These are phyloP conservation scores for Drosophila sproati DNA, from an alignment of 1,140 invertebrate species.

Conservation along the genomic window DNA sequence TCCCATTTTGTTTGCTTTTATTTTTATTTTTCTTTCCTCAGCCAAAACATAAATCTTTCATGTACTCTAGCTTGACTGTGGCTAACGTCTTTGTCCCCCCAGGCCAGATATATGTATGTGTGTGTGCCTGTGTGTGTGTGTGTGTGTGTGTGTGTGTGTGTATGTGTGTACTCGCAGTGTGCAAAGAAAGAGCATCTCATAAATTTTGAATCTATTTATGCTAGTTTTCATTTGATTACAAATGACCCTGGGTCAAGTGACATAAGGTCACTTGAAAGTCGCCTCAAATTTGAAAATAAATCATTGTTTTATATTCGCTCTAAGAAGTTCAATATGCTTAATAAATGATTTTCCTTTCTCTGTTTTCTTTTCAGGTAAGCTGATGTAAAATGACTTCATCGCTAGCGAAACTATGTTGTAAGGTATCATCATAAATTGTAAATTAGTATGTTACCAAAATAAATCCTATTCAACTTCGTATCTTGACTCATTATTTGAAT, in stretches of 20 bases:
- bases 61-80: slow-evolving; percentile 36
- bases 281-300: neutral
- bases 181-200: slow-evolving; percentile 5
- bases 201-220: slow-evolving; percentile 37
- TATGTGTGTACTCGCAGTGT: slow-evolving; percentile 4
- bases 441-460: too few species aligned
- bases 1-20: slow-evolving; percentile 1
- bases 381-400: neutral
- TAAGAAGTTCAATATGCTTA: neutral
- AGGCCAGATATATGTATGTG: neutral
- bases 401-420: too few species aligned
- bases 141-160: too few species aligned
- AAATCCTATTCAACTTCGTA: too few species aligned
- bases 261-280: neutral
- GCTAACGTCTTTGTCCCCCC: slow-evolving; percentile 15
- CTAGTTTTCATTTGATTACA: slow-evolving; percentile 2
- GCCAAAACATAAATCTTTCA: slow-evolving; percentile 32
- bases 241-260: slow-evolving; percentile 3
- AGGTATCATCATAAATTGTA: too few species aligned
- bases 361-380: slow-evolving; percentile 21
- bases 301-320: neutral
- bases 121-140: too few species aligned
- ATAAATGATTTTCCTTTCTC: neutral
- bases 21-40: slow-evolving; percentile 7
- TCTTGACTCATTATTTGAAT: too few species aligned